Evolutionary conservation across 2,797 vertebrate genomes (phyloP).

Genomic region (Sebastes steindachneri): DNA sequence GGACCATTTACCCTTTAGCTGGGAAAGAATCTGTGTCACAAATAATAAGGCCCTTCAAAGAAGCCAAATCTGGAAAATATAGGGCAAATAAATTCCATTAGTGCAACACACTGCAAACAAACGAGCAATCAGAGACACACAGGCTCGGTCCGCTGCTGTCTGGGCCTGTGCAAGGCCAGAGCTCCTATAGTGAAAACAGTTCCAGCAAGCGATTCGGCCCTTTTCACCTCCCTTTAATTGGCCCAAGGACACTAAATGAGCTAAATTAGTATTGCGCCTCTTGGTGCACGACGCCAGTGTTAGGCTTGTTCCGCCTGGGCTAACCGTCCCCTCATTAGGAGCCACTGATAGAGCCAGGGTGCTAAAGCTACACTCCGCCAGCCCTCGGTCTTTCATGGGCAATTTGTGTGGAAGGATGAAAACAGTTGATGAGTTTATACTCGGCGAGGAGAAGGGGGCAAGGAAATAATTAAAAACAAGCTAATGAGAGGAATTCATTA

Average conservation of each 20-base stretch:
- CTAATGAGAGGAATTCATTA: conserved; percentile 84
- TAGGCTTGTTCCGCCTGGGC: conserved; percentile 74
- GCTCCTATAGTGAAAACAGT: conserved; percentile 49
- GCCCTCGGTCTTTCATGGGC: conserved; percentile 68
- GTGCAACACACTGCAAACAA: conserved; percentile 75
- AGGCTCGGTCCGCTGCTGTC: conserved; percentile 37
- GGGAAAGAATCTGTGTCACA: conserved; percentile 63
- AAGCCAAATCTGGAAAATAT: conserved; percentile 67
- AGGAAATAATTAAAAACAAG: conserved; percentile 82
- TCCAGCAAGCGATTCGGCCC: conserved; percentile 57
- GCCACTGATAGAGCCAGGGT: conserved; percentile 61
- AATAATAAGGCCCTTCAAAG: conserved; percentile 74
- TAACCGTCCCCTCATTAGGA: conserved; percentile 77
- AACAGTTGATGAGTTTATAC: conserved; percentile 76
- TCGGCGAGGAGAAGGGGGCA: conserved; percentile 52
- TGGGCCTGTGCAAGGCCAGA: conserved; percentile 38
- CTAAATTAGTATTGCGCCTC: conserved; percentile 76
- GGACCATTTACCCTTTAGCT: conserved; percentile 63
- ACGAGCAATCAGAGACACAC: conserved; percentile 72
- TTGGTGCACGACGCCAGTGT: conserved; percentile 69
- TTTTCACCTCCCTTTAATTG: conserved; percentile 75
- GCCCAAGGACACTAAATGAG: conserved; percentile 80
- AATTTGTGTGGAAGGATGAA: conserved; percentile 79
- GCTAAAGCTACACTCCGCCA: conserved; percentile 54
- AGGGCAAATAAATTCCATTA: conserved; percentile 79